A percentile compares a stretch with the other conserved stretches of the same genome.
These are phyloP conservation scores for Machimus rusticus DNA, from an alignment of 2,888 invertebrate genomes.

Conservation along the genomic window DNA sequence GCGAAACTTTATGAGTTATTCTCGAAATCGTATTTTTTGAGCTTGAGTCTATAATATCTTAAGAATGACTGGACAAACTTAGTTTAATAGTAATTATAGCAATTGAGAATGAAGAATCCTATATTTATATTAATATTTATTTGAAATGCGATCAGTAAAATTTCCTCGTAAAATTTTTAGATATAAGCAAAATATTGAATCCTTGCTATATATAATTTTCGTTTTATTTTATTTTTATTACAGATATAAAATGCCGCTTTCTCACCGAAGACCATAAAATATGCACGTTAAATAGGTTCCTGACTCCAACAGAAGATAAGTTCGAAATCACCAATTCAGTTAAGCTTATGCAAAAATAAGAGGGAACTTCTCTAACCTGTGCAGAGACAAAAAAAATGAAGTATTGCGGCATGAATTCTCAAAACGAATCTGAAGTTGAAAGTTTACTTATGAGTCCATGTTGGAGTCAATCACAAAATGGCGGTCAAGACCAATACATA, in stretches of 20 bases:
- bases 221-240: not conserved
- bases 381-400: constrained; percentile 64
- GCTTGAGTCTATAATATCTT: no score
- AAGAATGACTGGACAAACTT: no score
- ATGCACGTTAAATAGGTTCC: not conserved
- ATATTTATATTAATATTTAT: no score
- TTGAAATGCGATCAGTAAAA: no score
- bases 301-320: not conserved
- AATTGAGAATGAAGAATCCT: no score
- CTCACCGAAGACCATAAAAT: not conserved
- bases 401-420: constrained; percentile 67
- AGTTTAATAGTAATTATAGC: no score
- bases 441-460: constrained; percentile 76
- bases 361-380: not conserved
- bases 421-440: constrained; percentile 70
- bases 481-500: constrained; percentile 64
- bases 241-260: not conserved
- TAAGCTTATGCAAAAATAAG: not conserved
- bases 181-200: not conserved
- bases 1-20: no score
- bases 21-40: no score
- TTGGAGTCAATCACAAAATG: constrained; percentile 69
- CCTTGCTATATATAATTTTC: not conserved
- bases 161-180: not conserved
- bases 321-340: not conserved